Percentiles rank a stretch among this genome's conserved stretches.
phyloP scores from a whole-genome alignment of 2,797 vertebrate species.

The Delichon dasypus region DNA sequence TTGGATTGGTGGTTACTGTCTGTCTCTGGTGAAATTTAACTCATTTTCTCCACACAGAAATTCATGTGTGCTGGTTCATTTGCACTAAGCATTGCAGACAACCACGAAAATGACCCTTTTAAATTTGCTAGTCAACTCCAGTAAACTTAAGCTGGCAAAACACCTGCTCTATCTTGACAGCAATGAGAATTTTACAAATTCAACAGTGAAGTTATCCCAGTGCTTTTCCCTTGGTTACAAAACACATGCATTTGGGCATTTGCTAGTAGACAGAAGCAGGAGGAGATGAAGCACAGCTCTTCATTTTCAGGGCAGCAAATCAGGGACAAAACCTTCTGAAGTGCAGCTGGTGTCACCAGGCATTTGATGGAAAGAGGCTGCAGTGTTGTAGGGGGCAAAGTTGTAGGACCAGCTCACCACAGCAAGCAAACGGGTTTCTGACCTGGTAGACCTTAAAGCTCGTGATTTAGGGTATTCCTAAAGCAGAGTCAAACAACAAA shows the following conservation, averaged over 20 bases:
- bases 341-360: not conserved
- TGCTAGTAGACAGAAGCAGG: not conserved
- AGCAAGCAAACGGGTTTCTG: not conserved
- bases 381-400: not conserved
- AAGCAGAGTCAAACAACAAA: not conserved
- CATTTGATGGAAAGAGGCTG: not conserved
- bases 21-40: not conserved
- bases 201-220: not conserved
- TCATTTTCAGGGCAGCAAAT: not conserved
- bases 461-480: not conserved
- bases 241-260: not conserved
- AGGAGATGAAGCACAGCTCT: not conserved
- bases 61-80: not conserved
- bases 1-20: not conserved
- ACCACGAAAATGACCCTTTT: not conserved
- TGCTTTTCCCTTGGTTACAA: not conserved
- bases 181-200: not conserved
- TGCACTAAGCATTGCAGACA: not conserved
- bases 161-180: not conserved
- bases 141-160: not conserved
- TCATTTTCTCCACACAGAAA: not conserved
- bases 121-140: not conserved
- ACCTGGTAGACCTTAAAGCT: not conserved
- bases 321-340: not conserved
- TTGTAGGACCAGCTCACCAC: not conserved